Conservation (phyloP, 2,113 vertebrate species). For the Caranx ignobilis region DNA sequence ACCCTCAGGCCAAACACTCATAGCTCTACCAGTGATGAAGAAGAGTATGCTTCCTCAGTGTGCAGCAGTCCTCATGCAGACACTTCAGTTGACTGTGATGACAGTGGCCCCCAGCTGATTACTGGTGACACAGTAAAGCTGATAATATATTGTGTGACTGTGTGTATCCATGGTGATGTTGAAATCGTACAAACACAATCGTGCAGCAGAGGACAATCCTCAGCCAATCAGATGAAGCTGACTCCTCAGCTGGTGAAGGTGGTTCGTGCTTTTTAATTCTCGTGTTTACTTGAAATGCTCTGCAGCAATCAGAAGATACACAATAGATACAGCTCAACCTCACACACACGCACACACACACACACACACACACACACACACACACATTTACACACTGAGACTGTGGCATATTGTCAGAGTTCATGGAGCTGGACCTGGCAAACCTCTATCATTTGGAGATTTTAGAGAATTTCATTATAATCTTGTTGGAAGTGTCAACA, state of each 20-base stretch:
- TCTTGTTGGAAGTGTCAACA: background rate
- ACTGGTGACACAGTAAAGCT: constrained; percentile 32
- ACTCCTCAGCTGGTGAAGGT: constrained; percentile 32
- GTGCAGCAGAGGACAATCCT: constrained; percentile 58
- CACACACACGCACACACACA: background rate
- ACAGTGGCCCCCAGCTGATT: constrained; percentile 45
- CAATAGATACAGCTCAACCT: background rate
- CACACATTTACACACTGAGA: background rate
- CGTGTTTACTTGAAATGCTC: constrained; percentile 69
- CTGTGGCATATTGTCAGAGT: background rate
- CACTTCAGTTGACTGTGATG: constrained; percentile 55
- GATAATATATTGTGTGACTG: constrained; percentile 57
- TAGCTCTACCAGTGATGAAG: background rate
- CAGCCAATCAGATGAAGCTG: constrained; percentile 32
- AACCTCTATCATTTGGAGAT: background rate
- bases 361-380: background rate
- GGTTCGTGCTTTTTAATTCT: constrained; percentile 43
- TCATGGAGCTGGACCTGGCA: background rate
- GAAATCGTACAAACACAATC: constrained; percentile 43
- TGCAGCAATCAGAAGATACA: constrained; percentile 33
- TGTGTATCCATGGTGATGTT: constrained; percentile 46
- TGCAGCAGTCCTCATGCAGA: constrained; percentile 16
- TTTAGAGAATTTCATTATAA: background rate
- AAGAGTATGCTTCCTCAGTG: constrained; percentile 8
- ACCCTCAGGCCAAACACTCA: background rate